These are phyloP conservation scores for Sprattus sprattus DNA, from an alignment of 2,113 vertebrate species.

Conservation along the genomic window DNA sequence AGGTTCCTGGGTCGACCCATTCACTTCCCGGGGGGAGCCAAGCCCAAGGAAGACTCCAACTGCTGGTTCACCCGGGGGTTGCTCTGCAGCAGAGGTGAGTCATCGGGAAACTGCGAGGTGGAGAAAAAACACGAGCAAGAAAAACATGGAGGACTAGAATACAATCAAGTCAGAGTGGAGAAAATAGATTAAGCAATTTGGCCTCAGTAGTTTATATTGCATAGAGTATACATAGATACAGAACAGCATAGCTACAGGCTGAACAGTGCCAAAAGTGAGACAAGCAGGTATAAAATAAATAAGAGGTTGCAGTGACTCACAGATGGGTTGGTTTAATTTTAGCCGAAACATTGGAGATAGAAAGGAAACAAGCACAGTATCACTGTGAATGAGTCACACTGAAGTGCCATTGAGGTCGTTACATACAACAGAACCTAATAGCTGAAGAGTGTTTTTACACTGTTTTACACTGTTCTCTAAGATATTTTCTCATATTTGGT, in stretches of 20 bases:
- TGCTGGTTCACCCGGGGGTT: slow-evolving; percentile 58
- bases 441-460: not conserved
- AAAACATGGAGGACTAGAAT: not conserved
- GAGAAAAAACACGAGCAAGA: not conserved
- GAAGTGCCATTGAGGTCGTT: not conserved
- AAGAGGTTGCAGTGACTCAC: not conserved
- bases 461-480: not conserved
- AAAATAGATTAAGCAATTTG: not conserved
- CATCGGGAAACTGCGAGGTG: not conserved
- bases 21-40: slow-evolving; percentile 52
- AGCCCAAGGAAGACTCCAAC: slow-evolving; percentile 53
- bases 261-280: not conserved
- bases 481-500: not conserved
- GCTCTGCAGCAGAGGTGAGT: slow-evolving; percentile 58
- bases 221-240: not conserved
- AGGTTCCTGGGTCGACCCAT: slow-evolving; percentile 48
- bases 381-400: not conserved
- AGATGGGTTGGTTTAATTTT: not conserved
- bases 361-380: not conserved
- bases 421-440: not conserved
- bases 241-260: not conserved
- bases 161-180: not conserved
- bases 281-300: not conserved
- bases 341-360: not conserved
- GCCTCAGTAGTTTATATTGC: not conserved